These are phyloP conservation scores for Henicopernis longicauda DNA, from an alignment of 2,113 vertebrate species.

Conservation along the genomic window DNA sequence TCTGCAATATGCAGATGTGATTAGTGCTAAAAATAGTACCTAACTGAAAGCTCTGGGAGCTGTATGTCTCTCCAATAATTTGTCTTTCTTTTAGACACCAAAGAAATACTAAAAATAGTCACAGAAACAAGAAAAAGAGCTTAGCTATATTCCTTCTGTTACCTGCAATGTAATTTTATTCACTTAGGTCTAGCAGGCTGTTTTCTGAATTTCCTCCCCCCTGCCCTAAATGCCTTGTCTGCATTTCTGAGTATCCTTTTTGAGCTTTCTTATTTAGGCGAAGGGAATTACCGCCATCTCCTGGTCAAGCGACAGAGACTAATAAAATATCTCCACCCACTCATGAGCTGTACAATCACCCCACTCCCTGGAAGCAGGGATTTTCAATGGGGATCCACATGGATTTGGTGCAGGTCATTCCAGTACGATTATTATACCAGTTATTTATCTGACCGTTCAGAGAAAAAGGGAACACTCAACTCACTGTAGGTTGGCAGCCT, in stretches of 20 bases:
- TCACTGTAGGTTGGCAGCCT: background rate
- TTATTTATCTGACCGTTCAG: background rate
- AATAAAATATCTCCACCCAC: background rate
- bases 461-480: background rate
- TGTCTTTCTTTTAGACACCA: background rate
- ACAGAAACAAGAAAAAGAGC: background rate
- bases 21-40: background rate
- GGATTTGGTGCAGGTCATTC: background rate
- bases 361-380: background rate
- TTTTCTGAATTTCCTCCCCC: background rate
- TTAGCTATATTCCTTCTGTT: background rate
- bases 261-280: background rate
- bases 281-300: conserved; percentile 44
- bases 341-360: background rate
- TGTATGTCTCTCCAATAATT: background rate
- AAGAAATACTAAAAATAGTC: background rate
- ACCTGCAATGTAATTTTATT: background rate
- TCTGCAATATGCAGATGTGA: background rate
- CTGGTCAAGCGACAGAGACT: background rate
- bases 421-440: accelerated
- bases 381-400: background rate
- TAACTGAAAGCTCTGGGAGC: background rate
- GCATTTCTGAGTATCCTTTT: background rate
- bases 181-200: background rate
- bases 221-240: background rate